Evolutionary conservation across 1,140 invertebrate species (phyloP), one percentile per base, ranked within the genome.

Genomic region (Anthonomus grandis): DNA sequence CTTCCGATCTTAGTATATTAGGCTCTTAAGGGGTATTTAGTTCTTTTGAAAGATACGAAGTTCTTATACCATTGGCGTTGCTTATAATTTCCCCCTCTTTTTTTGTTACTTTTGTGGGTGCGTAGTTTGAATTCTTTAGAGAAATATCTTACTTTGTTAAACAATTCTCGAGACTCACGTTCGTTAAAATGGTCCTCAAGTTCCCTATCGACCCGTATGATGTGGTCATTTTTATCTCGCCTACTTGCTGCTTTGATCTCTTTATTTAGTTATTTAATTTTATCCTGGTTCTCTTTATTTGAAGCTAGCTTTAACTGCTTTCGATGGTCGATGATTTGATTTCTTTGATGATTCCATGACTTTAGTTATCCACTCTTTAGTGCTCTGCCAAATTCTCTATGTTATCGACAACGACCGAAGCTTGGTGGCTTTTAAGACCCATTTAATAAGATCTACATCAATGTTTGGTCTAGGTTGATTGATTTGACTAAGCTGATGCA

Each of bases 1-100:
- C 38, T 41, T 41, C 38, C 38, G 38, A 41, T 41, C 38, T 41
- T 41, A 41, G 38, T 41, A 41, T 41, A 41, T 19, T 15, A 8
- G 38, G 38, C 38, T 41, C 27, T 31, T 31, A n/a, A 31, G 27
- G 27, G 6, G n/a, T n/a, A 31, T 31, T 31, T 31, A n/a, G n/a
- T n/a, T n/a, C n/a, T n/a, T n/a, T n/a, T n/a, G n/a, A n/a, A n/a
- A n/a, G n/a, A n/a, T n/a, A n/a, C n/a, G n/a, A n/a, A n/a, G n/a
- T n/a, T n/a, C n/a, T n/a, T n/a, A n/a, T n/a, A n/a, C n/a, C n/a
- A n/a, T n/a, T n/a, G n/a, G n/a, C n/a, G 27, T 31, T 8, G n/a
- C 6, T 6, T 31, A 8, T 31, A n/a, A 31, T 31, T 31, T 31
- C 27, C n/a, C 27, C n/a, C 27, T 31, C 27, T n/a, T 31, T n/a